Percentiles rank a stretch among this genome's conserved stretches.
These are phyloP conservation scores for Polypterus senegalus DNA, from an alignment of 2,113 vertebrate species.

Conservation along the genomic window DNA sequence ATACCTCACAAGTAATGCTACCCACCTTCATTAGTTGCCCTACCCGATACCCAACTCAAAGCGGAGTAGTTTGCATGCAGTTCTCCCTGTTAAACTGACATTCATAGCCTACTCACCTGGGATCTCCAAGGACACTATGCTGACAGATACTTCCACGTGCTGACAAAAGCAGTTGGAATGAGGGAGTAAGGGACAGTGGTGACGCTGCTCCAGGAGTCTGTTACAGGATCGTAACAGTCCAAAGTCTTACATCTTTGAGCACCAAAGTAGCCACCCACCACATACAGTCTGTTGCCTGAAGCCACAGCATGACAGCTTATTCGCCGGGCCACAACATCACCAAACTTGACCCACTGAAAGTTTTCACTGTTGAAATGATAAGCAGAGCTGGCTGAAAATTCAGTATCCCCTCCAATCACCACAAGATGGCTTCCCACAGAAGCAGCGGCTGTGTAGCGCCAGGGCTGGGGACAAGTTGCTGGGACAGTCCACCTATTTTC, in stretches of 20 bases:
- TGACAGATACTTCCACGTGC: slow-evolving; percentile 71
- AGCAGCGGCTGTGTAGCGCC: slow-evolving; percentile 67
- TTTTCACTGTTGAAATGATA: slow-evolving; percentile 72
- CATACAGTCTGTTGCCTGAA: slow-evolving; percentile 62
- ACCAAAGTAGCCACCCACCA: slow-evolving; percentile 68
- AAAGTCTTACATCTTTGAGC: slow-evolving; percentile 65
- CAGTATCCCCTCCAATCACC: slow-evolving; percentile 64
- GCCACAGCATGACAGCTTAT: slow-evolving; percentile 71
- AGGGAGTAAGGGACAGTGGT: slow-evolving; percentile 68
- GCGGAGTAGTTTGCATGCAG: no score
- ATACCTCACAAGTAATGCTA: no score
- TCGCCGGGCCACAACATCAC: slow-evolving; percentile 55
- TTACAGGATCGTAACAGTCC: slow-evolving; percentile 67
- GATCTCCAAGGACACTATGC: slow-evolving; percentile 29
- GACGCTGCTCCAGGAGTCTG: slow-evolving; percentile 66
- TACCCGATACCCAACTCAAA: no score
- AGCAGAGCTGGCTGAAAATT: slow-evolving; percentile 67
- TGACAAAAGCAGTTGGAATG: slow-evolving; percentile 70
- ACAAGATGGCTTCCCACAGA: slow-evolving; percentile 60
- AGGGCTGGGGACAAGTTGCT: slow-evolving; percentile 58
- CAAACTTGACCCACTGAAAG: slow-evolving; percentile 68
- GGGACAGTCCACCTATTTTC: slow-evolving; percentile 64
- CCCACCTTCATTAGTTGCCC: no score
- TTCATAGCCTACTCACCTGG: no score
- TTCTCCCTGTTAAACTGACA: no score